phyloP scores from a whole-genome alignment of 2,797 vertebrate species.

The Helicolenus hilgendorfi region DNA sequence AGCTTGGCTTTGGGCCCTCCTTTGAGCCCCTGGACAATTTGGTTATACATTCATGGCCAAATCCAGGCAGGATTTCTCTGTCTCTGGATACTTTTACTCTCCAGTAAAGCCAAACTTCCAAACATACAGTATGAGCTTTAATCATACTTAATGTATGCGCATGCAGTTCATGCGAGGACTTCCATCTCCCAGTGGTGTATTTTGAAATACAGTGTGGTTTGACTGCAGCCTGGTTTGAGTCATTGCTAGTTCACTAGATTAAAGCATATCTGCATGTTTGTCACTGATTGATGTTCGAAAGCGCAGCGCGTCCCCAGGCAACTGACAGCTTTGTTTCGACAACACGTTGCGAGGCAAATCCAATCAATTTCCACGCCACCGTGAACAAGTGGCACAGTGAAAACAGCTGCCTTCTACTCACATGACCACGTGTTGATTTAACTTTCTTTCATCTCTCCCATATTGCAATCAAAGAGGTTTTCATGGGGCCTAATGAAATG shows the following conservation, averaged over 20 bases:
- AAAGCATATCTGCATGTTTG: slow-evolving; percentile 20
- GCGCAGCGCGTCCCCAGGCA: background rate
- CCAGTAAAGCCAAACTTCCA: background rate
- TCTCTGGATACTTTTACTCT: background rate
- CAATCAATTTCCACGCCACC: slow-evolving; percentile 43
- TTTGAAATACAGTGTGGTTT: background rate
- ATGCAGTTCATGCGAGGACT: background rate
- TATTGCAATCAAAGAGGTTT: slow-evolving; percentile 31
- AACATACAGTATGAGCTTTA: background rate
- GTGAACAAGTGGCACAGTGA: background rate
- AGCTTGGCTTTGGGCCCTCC: background rate
- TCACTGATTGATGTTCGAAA: slow-evolving; percentile 24
- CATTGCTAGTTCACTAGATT: slow-evolving; percentile 16
- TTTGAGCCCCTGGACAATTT: background rate
- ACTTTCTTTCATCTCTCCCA: slow-evolving; percentile 49
- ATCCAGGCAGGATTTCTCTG: background rate
- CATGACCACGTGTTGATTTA: slow-evolving; percentile 36
- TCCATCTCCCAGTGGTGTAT: background rate
- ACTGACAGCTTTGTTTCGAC: slow-evolving; percentile 35
- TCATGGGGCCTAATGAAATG: slow-evolving; percentile 47
- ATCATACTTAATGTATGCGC: background rate
- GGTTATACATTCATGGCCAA: background rate
- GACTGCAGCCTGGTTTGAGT: background rate
- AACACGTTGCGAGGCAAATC: slow-evolving; percentile 28
- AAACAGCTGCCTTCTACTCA: slow-evolving; percentile 42